Base-by-base conservation (phyloP, 2,888 invertebrate genomes). In the Uropetala carovei region DNA sequence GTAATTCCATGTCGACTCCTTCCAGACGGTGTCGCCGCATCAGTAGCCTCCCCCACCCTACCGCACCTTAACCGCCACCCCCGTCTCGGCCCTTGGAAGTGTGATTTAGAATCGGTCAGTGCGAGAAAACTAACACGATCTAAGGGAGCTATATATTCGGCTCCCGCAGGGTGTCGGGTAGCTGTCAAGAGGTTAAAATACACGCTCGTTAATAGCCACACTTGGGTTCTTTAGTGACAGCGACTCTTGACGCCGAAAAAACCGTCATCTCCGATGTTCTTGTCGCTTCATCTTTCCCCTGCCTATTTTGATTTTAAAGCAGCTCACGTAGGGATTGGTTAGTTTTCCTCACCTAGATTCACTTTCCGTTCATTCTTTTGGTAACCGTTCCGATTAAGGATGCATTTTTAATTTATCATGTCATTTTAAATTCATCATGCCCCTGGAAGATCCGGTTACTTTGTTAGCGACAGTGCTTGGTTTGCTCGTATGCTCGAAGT, bases 111-210 rank as follows among this genome's bases (percentile, higher is more conserved):
- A 64, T 89, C 64, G 89, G 89, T 64, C 89, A 89, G 89, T 64
- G 89, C 64, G 89, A 89, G 89, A 89, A 89, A 89, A 89, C 89
- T 64, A 64, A 89, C 89, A 89, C 89, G 89, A 89, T 89, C 30
- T 89, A 64, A 89, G 89, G 89, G 43, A 68, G 89, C 89, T 18
- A 89, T 89, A 89, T 89, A 89, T 89, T 89, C 68, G 89, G 68
- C 89, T 89, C 89, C 89, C 89, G 89, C 89, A 89, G 89, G 89
- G 64, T 64, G 89, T 64, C 89, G 43, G 64, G 43, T 43, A 64
- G 30, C 64, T 89, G 89, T 89, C 89, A 89, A 43, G 64, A 64
- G 89, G 89, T 43, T 89, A 64, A 89, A 89, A 89, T 89, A 89
- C 89, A 89, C 89, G 64, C 89, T 68, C 89, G 89, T 89, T 89